Conservation (phyloP, 1,140 invertebrate species). For the Caligus rogercresseyi region DNA sequence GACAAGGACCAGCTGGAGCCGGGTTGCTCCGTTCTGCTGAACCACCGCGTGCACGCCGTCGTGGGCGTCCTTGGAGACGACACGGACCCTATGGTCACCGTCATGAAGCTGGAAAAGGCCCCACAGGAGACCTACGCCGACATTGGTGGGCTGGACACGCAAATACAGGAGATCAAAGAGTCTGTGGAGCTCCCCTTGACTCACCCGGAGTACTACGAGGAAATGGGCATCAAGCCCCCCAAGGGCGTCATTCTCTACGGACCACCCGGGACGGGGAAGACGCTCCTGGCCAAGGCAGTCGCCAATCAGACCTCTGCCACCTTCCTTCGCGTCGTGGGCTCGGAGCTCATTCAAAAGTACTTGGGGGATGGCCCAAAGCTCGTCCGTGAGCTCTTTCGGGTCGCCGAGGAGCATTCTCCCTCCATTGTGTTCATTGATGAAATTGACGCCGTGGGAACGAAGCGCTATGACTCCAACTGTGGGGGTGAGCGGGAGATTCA, state of each 20-base stretch:
- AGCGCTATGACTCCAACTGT: conserved; percentile 97
- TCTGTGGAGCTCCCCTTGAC: conserved; percentile 95
- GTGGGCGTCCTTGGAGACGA: conserved; percentile 96
- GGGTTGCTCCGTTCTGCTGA: conserved; percentile 92
- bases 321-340: conserved; percentile 93
- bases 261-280: conserved; percentile 94
- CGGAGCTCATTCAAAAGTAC: conserved; percentile 74
- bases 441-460: conserved; percentile 98
- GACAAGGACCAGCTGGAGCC: conserved; percentile 99
- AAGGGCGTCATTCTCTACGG: conserved; percentile 99
- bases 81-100: conserved; percentile 99
- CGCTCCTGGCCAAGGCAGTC: conserved; percentile 92
- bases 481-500: conserved; percentile 99
- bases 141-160: conserved; percentile 94
- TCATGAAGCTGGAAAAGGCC: conserved; percentile 99
- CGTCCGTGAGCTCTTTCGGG: conserved; percentile 88
- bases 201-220: conserved; percentile 99
- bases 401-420: conserved; percentile 97
- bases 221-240: conserved; percentile 99
- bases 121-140: conserved; percentile 99
- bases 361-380: conserved; percentile 96
- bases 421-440: conserved; percentile 99
- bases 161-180: conserved; percentile 99
- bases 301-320: conserved; percentile 99
- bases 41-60: conserved; percentile 97